A percentile compares a stretch with the other conserved stretches of the same genome.
These are phyloP conservation scores for Cacoxenus indagator DNA, from an alignment of 2,888 invertebrate species.

Conservation along the genomic window DNA sequence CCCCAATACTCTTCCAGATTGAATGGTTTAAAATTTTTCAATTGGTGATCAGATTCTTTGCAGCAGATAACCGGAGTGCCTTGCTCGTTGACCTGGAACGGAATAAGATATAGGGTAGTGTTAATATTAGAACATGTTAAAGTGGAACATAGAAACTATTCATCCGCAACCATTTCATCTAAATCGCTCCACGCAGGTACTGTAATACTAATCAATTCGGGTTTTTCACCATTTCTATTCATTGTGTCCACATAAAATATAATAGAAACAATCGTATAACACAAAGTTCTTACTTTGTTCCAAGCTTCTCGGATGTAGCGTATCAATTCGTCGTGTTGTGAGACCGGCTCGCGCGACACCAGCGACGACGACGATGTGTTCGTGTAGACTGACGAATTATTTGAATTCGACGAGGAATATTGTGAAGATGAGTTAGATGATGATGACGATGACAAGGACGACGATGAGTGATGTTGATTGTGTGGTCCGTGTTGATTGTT, in stretches of 20 bases:
- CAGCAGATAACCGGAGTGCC: constrained; percentile 71
- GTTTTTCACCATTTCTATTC: too few relatives aligned
- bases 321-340: constrained; percentile 82
- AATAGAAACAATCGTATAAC: too few relatives aligned
- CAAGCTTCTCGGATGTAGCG: constrained; percentile 85
- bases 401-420: constrained; percentile 43
- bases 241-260: too few relatives aligned
- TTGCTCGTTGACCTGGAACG: constrained; percentile 72
- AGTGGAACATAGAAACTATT: not conserved
- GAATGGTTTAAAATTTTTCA: constrained; percentile 84
- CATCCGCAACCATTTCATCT: not conserved
- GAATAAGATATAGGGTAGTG: constrained; percentile 10
- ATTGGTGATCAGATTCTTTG: constrained; percentile 71
- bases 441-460: constrained; percentile 44
- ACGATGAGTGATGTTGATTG: constrained; percentile 55
- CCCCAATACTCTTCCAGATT: constrained; percentile 85
- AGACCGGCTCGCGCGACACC: constrained; percentile 58
- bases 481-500: constrained; percentile 44
- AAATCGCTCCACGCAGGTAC: too few relatives aligned
- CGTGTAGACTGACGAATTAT: constrained; percentile 44
- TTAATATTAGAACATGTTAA: not conserved
- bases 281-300: constrained; percentile 74
- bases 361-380: constrained; percentile 44
- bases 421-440: constrained; percentile 38
- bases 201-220: too few relatives aligned